Evolutionary conservation across 2,113 vertebrate genomes (phyloP), one percentile per base, ranked within the genome.

Genomic region (Rostratula benghalensis): DNA sequence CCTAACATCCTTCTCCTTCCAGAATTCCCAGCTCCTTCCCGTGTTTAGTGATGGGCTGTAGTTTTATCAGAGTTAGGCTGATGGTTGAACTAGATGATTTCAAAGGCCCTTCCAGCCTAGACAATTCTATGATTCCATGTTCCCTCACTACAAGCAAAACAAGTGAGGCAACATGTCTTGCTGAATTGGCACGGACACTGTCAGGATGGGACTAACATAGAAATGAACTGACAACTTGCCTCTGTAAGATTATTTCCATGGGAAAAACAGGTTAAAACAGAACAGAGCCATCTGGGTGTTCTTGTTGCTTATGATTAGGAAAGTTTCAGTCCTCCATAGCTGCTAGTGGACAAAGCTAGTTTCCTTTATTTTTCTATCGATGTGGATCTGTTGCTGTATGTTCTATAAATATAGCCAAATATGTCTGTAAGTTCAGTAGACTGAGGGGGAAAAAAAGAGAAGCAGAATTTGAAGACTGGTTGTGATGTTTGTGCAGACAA

Each of bases 301-400:
- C 31, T 12, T 51, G 39, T 24, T 73, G 33, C 39, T 46, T 54
- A 8, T 31, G 37, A 76, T 87, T 53, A 69, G 45, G 41, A 18
- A 19, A 21, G 37, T 39, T 51, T 4, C n/a, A 37, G 19, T 18
- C 7, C 13, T 17, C 27, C 0, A 0, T 15, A 61, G 53, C 53
- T 37, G 35, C 14, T 1, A 15, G 43, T 5, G 67, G n/a, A 3
- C 4, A 13, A 10, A 3, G 1, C 4, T 24, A 5, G 4, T 12
- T 56, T 51, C 18, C 68, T 41, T 59, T 27, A 2, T 24, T 41
- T 30, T 70, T 85, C 69, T 13, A 15, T 13, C 0, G 4, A 9
- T 5, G 3, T 63, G 61, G 12, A 28, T 87, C 23, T 67, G 41
- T 24, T 60, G 68, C 50, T 64, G 0, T 46, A 3, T 21, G 10